Evolutionary conservation across 2,888 invertebrate species (phyloP), one percentile per base, ranked within the genome.

Genomic region (Dicranocentrus wangi): DNA sequence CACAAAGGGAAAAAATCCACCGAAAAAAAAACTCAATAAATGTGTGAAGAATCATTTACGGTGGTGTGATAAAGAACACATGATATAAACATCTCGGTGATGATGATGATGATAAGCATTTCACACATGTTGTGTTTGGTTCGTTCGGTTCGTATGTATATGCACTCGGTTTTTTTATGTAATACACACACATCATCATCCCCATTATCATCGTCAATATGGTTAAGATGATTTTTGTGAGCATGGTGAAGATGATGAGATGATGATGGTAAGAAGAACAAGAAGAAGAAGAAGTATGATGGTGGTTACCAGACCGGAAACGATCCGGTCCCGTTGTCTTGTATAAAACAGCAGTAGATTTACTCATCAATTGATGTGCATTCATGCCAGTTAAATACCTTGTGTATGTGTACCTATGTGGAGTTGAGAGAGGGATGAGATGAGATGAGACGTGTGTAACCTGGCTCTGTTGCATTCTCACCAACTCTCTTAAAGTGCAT

Each of bases 241-340:
- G 13, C 7, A 47, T 47, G 47, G 15, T 47, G 47, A 47, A n/a
- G 47, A 47, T 66, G 17, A 17, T 65, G 42, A 17, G 21, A 61
- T 17, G 32, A 32, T 61, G 10, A 27, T 61, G 7, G 21, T 61
- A 15, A 23, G 15, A n/a, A n/a, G n/a, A n/a, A n/a, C n/a, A n/a
- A n/a, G n/a, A n/a, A n/a, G n/a, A n/a, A n/a, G n/a, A n/a, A n/a
- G n/a, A n/a, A n/a, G n/a, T n/a, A 77, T 77, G 60, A 51, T 27
- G 69, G 25, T 77, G 70, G 39, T 78, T 78, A 82, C 69, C 77
- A 82, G 82, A 82, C 82, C 82, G 82, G 82, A 82, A 82, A 82
- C 72, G 77, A 82, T 77, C 60, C 82, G 82, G 82, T 82, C 82
- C 77, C 77, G 78, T 78, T 78, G 69, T 55, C 53, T 69, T 78